Conservation (phyloP, 2,797 vertebrate genomes). For the Pipistrellus kuhlii region DNA sequence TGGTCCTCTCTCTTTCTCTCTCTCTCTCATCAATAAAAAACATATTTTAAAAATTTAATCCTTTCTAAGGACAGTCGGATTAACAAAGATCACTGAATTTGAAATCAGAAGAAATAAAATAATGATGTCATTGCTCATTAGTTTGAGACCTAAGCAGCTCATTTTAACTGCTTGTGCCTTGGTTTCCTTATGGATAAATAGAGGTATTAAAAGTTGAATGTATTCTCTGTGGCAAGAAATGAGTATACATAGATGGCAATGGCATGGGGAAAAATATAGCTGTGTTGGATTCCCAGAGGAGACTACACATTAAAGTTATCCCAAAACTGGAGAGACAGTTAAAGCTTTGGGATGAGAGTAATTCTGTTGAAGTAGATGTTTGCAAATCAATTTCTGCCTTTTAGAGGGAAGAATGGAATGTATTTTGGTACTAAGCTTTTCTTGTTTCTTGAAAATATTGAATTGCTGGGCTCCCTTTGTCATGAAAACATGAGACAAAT, state of each 20-base stretch:
- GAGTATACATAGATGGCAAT: neutral
- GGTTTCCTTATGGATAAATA: neutral
- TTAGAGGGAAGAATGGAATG: neutral
- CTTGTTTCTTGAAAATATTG: slow-evolving; percentile 3
- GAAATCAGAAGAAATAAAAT: neutral
- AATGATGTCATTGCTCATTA: neutral
- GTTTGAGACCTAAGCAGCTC: neutral
- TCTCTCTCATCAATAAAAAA: neutral
- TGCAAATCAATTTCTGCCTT: neutral
- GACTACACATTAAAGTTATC: neutral
- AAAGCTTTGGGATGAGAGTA: neutral
- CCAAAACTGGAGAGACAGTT: neutral
- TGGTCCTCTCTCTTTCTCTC: neutral
- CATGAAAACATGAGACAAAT: neutral
- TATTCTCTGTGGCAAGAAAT: neutral
- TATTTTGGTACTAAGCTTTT: neutral
- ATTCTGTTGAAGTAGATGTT: neutral
- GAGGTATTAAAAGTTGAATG: neutral
- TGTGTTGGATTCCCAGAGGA: neutral
- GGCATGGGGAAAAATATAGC: neutral
- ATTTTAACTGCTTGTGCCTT: neutral
- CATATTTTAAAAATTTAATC: neutral
- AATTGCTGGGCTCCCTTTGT: neutral
- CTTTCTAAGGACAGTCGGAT: neutral
- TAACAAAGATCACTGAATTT: neutral